Base-by-base conservation (phyloP, 2,113 vertebrate species). In the Mus spicilegus region DNA sequence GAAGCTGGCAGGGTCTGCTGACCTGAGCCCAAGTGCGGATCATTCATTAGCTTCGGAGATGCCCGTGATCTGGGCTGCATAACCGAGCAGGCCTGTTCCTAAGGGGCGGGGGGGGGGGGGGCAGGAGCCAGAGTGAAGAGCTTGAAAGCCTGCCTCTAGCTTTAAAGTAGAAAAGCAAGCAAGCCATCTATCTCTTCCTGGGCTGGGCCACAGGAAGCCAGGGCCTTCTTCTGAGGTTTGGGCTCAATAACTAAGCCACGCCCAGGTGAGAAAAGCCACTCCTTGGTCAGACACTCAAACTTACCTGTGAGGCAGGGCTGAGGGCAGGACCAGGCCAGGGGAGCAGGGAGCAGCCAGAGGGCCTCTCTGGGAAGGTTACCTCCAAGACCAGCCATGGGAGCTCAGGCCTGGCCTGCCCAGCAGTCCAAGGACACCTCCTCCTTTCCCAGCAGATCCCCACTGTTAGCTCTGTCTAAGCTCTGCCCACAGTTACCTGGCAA, bases 1-100 rank as follows among this genome's bases (percentile, higher is more conserved):
- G 91, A 95, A 86, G 70, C 91, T 77, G 97, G 80, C 42, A 49
- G 92, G 89, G 91, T 42, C 94, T 75, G 90, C 90, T 97, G 95
- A 96, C 96, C 97, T 39, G 86, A 75, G 90, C 92, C 0, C 10
- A 42, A 65, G 85, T 82, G n/a, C 2, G 1, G 49, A 58, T 92
- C 92, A 51, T 82, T 96, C 94, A 58, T 97, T 92, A 96, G 95
- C 81, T 96, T 80, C 9, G n/a, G 75, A 90, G 93, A 51, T 19
- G 80, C 88, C 90, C 9, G 8, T 5, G 81, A 65, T 81, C 12
- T 54, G 69, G 28, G 82, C 96, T 93, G 86, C 17, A 1, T 76
- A 76, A 36, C 33, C 0, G 28, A 91, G 93, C 96, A 16, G 22
- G 78, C 75, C 65, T 2, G 1, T 63, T 91, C 94, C 76, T 51